Evolutionary conservation across 2,113 vertebrate genomes (phyloP), one percentile per base, ranked within the genome.

Genomic region (Megaleporinus macrocephalus): DNA sequence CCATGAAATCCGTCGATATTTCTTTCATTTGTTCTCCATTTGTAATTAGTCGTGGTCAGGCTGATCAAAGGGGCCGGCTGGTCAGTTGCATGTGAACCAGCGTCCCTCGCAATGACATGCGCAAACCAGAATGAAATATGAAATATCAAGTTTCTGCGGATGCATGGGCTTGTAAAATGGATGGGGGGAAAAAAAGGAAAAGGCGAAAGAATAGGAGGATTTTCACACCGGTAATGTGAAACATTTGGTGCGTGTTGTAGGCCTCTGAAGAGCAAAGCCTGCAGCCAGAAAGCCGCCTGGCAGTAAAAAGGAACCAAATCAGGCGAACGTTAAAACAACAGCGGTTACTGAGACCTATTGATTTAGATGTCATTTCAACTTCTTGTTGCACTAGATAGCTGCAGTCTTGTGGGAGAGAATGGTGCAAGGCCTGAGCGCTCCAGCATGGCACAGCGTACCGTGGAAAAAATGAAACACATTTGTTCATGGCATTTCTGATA

Each of bases 111-210:
- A 95, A 96, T 97, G 97, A 98, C 97, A 97, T 97, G 94, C 96
- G 94, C 96, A 96, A 96, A 98, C 95, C 96, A 99, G 97, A 99
- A 98, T 99, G 98, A 99, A 99, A 99, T 99, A 99, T 99, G 98
- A 98, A 99, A 99, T 97, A 98, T 99, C 97, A 90, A 94, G 96
- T 99, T 99, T 98, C 98, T 93, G 84, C 88, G 95, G 95, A 96
- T 97, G 96, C 93, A 95, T 95, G 96, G 95, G 96, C 97, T 97
- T 98, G 96, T 98, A 97, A 98, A 97, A 90, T 70, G 57, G 77
- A 96, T 96, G 92, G 94, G 96, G 92, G 94, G 96, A 95, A 96
- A 95, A 96, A 96, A 94, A 96, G 96, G 57, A 79, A 97, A 97
- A 96, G 94, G 94, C 93, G 94, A 96, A 95, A 97, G 96, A 96